A percentile compares a stretch with the other conserved stretches of the same genome.
Evolutionary conservation across 2,113 vertebrate genomes (phyloP).

Genomic region (Podiceps cristatus): DNA sequence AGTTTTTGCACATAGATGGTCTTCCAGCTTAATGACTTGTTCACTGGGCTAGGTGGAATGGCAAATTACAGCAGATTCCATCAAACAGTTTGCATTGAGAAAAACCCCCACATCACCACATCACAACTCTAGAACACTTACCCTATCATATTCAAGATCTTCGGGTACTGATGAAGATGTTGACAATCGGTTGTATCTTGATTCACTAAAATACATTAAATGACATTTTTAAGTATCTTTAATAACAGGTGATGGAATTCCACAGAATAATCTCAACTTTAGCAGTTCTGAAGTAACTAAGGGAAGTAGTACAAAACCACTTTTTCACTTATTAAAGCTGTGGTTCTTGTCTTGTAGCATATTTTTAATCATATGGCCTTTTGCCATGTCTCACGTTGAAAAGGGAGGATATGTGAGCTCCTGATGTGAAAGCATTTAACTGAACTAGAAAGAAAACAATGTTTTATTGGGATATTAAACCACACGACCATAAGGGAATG

Average conservation of each 20-base stretch:
- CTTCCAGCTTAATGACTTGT: neutral
- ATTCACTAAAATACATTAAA: conserved; percentile 57
- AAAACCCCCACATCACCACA: too few species aligned
- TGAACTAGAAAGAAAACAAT: neutral
- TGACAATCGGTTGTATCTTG: conserved; percentile 66
- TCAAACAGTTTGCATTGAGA: neutral
- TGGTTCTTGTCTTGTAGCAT: neutral
- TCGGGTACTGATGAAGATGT: conserved; percentile 66
- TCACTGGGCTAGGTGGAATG: neutral
- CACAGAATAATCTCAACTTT: neutral
- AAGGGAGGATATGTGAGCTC: fast-evolving
- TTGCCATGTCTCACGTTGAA: neutral
- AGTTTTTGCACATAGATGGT: neutral
- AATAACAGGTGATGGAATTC: neutral
- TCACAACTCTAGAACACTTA: conserved; percentile 35
- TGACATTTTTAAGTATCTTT: neutral
- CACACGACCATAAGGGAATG: neutral
- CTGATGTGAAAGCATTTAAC: neutral
- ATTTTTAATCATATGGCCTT: neutral
- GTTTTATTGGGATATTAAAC: neutral
- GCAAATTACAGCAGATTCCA: neutral
- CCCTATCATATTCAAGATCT: conserved; percentile 74
- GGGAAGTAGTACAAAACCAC: neutral
- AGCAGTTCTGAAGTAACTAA: neutral
- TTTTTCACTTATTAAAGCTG: neutral